Conservation (phyloP, 2,797 vertebrate species). For the Eidolon dupreanum region DNA sequence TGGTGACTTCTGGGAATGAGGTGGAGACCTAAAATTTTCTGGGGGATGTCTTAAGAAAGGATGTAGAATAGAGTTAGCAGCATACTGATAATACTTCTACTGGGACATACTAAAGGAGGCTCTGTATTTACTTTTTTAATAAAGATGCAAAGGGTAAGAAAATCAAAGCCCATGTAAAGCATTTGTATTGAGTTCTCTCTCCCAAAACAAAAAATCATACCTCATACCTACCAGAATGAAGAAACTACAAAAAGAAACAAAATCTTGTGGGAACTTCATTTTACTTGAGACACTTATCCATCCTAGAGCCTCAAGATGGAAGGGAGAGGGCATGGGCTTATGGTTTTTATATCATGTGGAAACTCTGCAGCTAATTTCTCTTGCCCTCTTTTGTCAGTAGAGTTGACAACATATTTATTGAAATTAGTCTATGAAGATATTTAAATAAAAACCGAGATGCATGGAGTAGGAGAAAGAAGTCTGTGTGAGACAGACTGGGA, state of each 20-base stretch:
- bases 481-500: neutral
- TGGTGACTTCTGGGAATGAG: neutral
- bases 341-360: neutral
- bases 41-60: neutral
- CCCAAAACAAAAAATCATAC: neutral
- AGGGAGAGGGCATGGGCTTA: neutral
- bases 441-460: neutral
- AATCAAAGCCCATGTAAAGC: neutral
- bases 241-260: neutral
- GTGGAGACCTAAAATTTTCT: neutral
- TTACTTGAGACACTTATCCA: neutral
- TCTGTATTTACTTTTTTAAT: neutral
- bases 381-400: neutral
- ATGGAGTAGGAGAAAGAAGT: neutral
- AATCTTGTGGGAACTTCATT: neutral
- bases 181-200: neutral
- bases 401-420: neutral
- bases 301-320: neutral
- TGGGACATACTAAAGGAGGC: too few relatives aligned
- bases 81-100: neutral
- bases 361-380: neutral
- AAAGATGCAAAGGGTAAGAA: neutral
- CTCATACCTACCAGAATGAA: neutral
- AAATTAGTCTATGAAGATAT: neutral
- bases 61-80: neutral